Percentiles rank a stretch among this genome's conserved stretches.
These are phyloP conservation scores for Sigmodon hispidus DNA, from an alignment of 2,113 vertebrate genomes.

Conservation along the genomic window DNA sequence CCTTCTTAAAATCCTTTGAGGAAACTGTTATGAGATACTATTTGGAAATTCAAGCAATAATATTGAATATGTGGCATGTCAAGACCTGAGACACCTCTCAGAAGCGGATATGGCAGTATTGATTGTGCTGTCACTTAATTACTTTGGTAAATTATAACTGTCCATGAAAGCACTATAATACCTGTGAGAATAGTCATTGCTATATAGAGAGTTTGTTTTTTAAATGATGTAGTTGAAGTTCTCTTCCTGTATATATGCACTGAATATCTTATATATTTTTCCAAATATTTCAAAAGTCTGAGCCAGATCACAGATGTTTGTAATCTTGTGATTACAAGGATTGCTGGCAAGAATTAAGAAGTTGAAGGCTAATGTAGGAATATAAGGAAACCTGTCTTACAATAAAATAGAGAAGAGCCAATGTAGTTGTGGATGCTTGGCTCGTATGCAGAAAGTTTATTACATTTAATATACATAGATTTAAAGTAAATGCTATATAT, in stretches of 20 bases:
- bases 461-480: neutral
- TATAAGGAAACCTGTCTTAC: neutral
- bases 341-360: neutral
- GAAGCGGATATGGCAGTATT: neutral
- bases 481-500: neutral
- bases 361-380: neutral
- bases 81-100: neutral
- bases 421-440: neutral
- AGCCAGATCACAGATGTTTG: too few relatives aligned
- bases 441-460: neutral
- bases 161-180: neutral
- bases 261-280: neutral
- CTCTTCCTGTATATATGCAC: neutral
- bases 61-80: rapidly evolving
- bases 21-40: neutral
- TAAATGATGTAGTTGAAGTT: conserved; percentile 25
- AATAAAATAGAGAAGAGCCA: neutral
- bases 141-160: neutral
- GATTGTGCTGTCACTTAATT: neutral
- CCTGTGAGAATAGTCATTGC: neutral
- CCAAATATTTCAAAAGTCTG: neutral
- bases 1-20: neutral
- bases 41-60: neutral
- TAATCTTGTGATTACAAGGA: too few relatives aligned
- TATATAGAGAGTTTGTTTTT: neutral